Conservation (phyloP, 2,797 vertebrate species). For the Epinephelus awoara region DNA sequence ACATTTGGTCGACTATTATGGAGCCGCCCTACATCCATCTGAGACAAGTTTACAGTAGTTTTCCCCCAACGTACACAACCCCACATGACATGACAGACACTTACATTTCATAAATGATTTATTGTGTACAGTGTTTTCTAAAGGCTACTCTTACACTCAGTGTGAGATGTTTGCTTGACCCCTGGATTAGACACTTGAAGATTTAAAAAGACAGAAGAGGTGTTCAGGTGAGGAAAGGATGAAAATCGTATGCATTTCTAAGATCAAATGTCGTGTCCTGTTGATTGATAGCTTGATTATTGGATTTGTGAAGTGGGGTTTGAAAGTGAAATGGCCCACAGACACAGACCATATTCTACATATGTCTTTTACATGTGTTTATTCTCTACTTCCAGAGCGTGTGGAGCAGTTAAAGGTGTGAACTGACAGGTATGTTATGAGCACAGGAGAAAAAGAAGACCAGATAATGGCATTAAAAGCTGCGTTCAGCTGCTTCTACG, state of each 20-base stretch:
- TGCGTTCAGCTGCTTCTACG: background rate
- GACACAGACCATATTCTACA: slow-evolving; percentile 4
- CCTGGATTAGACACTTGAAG: background rate
- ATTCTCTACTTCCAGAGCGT: background rate
- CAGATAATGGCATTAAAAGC: background rate
- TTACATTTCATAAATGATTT: slow-evolving; percentile 42
- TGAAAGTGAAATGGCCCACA: too few relatives aligned
- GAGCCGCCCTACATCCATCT: background rate
- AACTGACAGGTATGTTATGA: slow-evolving; percentile 10
- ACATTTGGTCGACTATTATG: too few relatives aligned
- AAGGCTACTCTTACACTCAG: slow-evolving; percentile 26
- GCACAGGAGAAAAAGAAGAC: background rate
- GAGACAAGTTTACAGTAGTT: slow-evolving; percentile 16
- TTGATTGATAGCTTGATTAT: slow-evolving; percentile 67
- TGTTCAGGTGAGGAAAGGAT: background rate
- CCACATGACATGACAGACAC: background rate
- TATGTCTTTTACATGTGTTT: slow-evolving; percentile 17
- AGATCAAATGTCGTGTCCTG: slow-evolving; percentile 58
- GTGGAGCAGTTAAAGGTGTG: background rate
- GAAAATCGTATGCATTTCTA: slow-evolving; percentile 55
- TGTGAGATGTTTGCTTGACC: slow-evolving; percentile 31
- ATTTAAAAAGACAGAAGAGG: slow-evolving; percentile 14
- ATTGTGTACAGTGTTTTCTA: slow-evolving; percentile 21
- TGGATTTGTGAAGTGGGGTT: background rate
- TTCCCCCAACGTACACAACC: background rate